Percentiles rank a stretch among this genome's conserved stretches.
Conservation (phyloP, 2,797 vertebrate genomes). For the Typhlichthys eigenmanni region DNA sequence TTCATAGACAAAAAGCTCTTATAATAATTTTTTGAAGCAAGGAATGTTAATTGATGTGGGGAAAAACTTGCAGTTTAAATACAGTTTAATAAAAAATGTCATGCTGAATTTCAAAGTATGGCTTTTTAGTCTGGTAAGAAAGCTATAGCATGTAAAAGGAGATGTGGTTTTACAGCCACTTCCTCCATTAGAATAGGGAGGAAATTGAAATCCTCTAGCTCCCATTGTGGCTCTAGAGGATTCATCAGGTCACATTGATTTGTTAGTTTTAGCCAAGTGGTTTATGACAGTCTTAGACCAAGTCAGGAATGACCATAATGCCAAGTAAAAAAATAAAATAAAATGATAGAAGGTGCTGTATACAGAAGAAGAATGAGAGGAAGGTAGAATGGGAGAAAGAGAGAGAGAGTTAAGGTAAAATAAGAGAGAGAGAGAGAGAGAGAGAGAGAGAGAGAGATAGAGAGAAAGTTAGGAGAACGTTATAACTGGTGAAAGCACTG, state of each 20-base stretch:
- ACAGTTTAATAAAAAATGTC: no score
- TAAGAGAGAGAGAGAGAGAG: not conserved
- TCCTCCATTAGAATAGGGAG: constrained; percentile 19
- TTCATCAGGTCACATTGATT: constrained; percentile 6
- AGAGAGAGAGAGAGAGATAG: constrained; percentile 1
- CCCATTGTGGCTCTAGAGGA: constrained; percentile 5
- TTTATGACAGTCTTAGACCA: constrained; percentile 32
- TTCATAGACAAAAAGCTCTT: no score
- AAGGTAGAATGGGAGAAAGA: not conserved
- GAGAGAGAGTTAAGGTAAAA: not conserved
- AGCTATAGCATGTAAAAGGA: no score
- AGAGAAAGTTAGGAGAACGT: constrained; percentile 9
- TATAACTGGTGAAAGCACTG: constrained; percentile 32
- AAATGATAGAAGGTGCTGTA: not conserved
- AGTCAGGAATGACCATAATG: not conserved
- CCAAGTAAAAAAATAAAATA: not conserved
- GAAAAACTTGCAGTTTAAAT: no score
- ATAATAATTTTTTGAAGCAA: no score
- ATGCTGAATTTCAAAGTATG: no score
- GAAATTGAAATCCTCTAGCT: constrained; percentile 12
- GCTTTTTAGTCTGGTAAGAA: no score
- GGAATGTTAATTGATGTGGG: no score
- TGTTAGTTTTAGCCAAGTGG: constrained; percentile 28
- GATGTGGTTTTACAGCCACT: no score
- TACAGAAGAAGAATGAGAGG: not conserved